These are phyloP conservation scores for Channa argus DNA, from an alignment of 2,113 vertebrate genomes.

Conservation along the genomic window DNA sequence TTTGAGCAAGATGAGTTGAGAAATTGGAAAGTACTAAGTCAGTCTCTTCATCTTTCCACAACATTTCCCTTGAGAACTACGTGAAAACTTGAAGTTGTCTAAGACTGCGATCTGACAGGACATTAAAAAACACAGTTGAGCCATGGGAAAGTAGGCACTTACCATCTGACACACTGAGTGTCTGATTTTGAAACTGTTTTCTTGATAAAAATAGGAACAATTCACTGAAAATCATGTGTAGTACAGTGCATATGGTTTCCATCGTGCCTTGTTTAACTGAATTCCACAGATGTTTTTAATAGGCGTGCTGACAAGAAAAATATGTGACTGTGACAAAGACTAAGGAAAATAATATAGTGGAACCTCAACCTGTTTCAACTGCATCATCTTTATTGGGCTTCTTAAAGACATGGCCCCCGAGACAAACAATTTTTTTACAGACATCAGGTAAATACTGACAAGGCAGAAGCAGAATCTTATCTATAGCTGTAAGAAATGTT, in stretches of 20 bases:
- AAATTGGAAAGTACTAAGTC: background rate
- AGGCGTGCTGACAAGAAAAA: constrained; percentile 1
- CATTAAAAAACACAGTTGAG: constrained; percentile 17
- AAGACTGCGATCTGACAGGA: constrained; percentile 18
- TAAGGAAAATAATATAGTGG: background rate
- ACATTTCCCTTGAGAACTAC: constrained; percentile 10
- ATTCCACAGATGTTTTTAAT: constrained; percentile 2
- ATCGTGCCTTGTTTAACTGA: background rate
- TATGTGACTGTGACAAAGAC: constrained; percentile 17
- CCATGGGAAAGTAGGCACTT: constrained; percentile 7
- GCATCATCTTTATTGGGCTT: constrained; percentile 3
- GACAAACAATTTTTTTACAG: constrained; percentile 11
- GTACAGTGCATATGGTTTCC: too few relatives aligned
- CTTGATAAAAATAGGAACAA: background rate
- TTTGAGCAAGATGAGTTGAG: constrained; percentile 15
- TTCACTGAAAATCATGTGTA: background rate
- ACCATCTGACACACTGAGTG: background rate
- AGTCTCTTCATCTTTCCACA: background rate
- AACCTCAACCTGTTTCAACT: background rate
- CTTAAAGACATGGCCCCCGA: background rate
- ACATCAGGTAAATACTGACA: constrained; percentile 9
- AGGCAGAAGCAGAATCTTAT: constrained; percentile 1
- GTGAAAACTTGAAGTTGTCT: constrained; percentile 6
- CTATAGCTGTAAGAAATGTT: background rate
- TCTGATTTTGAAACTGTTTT: background rate